phyloP scores from a whole-genome alignment of 1,140 invertebrate genomes.

The Microplitis demolitor region DNA sequence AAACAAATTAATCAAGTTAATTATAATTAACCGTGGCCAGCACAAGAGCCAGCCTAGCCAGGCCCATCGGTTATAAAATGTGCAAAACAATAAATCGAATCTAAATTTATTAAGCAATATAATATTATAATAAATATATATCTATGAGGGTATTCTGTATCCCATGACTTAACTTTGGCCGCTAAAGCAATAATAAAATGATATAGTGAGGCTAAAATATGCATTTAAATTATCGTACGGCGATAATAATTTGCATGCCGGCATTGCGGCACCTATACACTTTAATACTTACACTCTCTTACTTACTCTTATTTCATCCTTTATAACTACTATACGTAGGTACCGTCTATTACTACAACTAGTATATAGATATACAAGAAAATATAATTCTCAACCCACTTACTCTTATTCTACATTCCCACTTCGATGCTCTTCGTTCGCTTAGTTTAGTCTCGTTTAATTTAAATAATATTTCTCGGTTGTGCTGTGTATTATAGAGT shows the following conservation, averaged over 20 bases:
- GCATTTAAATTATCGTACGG: slow-evolving; percentile 64
- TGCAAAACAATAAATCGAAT: no score
- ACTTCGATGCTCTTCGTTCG: slow-evolving; percentile 57
- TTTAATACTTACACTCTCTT: slow-evolving; percentile 17
- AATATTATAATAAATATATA: no score
- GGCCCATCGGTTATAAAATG: no score
- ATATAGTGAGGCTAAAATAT: slow-evolving; percentile 63
- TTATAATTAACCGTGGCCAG: no score
- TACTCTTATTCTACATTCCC: slow-evolving; percentile 17
- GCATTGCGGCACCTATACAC: slow-evolving; percentile 39
- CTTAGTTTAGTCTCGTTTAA: slow-evolving; percentile 64
- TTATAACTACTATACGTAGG: background rate
- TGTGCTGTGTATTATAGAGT: slow-evolving; percentile 14
- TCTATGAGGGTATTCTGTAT: slow-evolving; percentile 4
- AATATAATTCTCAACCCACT: slow-evolving; percentile 1
- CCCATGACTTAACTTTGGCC: slow-evolving; percentile 55
- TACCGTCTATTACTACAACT: no score
- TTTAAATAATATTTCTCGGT: slow-evolving; percentile 63
- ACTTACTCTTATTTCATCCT: slow-evolving; percentile 4
- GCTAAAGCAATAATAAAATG: slow-evolving; percentile 62
- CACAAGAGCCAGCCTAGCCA: no score
- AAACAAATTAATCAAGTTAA: no score
- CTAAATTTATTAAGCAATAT: no score
- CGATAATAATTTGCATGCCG: slow-evolving; percentile 64
- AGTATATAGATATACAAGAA: no score